Base-by-base conservation (phyloP, 2,797 vertebrate genomes). In the Cynodonichthys magdalenae region DNA sequence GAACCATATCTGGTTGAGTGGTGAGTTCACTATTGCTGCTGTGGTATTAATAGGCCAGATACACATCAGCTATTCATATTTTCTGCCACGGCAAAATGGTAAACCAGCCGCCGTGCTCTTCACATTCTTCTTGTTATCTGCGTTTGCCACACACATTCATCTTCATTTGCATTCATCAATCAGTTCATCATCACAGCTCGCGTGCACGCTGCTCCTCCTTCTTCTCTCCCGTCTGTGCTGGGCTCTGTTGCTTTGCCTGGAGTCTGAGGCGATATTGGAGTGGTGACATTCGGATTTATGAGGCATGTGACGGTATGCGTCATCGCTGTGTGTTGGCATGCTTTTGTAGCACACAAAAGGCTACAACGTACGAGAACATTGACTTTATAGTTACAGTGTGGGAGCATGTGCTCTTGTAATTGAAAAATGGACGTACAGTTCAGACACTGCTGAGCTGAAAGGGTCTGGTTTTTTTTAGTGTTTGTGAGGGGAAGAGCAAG, bases 111-210 rank as follows among this genome's bases (percentile, higher is more conserved):
- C 79, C 66, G 45, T 56, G 50, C 80, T 73, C 77, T 76, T 85
- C 85, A 86, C 74, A 86, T 84, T 83, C 57, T 72, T 83, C 77
- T 74, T 70, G 78, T 87, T 89, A 89, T 92, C 89, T 90, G 71
- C 36, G 52, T 88, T 81, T 86, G 84, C 82, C 86, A 82, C 77
- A 63, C 84, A 75, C 83, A 85, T 89, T 85, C 80, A 73, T 91
- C 88, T 89, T 90, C 79, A 89, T 92, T 89, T 90, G 79, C 84
- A 88, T 87, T 90, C 82, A 88, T 90, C 89, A 89, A 90, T 93
- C 89, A 89, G 77, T 88, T 89, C 85, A 89, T 84, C 90, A 90
- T 86, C 77, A 71, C 68, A 74, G 66, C 58, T 62, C 8, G 1
- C 57, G 31, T 39, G 1, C 19, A 11, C n/a, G 55, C 52, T 17